These are phyloP conservation scores for Odobenus rosmarus DNA, from an alignment of 2,113 vertebrate species.

Conservation along the genomic window DNA sequence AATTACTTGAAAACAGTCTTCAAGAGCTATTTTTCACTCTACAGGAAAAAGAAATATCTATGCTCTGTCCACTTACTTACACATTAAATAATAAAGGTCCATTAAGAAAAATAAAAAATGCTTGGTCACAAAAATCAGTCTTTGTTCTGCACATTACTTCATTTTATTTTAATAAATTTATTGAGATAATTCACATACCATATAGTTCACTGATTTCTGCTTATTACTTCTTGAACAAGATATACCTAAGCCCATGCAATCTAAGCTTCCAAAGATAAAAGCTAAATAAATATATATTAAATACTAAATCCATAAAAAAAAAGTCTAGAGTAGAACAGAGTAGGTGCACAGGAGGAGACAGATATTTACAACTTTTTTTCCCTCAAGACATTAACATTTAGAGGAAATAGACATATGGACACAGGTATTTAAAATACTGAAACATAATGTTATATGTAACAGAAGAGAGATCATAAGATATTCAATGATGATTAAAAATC, in stretches of 20 bases:
- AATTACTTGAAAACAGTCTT: conserved; percentile 18
- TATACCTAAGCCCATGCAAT: not conserved
- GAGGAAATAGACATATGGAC: not conserved
- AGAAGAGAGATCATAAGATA: not conserved
- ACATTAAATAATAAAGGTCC: not conserved
- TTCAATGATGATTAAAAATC: not conserved
- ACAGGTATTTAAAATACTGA: not conserved
- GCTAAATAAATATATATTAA: not conserved
- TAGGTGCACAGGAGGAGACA: not conserved
- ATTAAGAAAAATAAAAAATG: not conserved
- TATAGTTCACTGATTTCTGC: not conserved
- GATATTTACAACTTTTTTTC: not conserved
- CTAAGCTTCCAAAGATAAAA: not conserved
- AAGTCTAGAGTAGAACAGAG: not conserved
- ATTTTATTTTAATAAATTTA: not conserved
- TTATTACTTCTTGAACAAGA: not conserved
- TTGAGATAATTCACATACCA: not conserved
- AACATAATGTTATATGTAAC: not conserved
- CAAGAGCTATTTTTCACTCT: not conserved
- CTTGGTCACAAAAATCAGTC: not conserved
- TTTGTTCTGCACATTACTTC: not conserved
- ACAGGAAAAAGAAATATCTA: not conserved
- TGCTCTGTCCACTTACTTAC: not conserved
- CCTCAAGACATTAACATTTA: not conserved
- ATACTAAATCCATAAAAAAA: not conserved